Evolutionary conservation across 1,140 invertebrate species (phyloP), one percentile per base, ranked within the genome.

Genomic region (Polypedilum vanderplanki): DNA sequence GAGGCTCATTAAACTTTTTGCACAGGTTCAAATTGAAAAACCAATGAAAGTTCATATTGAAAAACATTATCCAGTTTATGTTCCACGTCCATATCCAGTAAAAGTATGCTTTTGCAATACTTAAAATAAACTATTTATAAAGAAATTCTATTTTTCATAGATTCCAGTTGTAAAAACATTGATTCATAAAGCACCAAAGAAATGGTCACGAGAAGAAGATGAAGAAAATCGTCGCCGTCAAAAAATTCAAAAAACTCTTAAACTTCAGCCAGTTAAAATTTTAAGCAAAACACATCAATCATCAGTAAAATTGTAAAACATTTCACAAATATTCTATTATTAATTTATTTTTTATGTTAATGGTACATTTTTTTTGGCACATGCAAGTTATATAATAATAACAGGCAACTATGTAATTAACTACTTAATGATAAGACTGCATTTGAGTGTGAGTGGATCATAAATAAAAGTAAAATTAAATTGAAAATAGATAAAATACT

Each of bases 161-260:
- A 70, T 70, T 10, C 65, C 65, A 70, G 5, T 70, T 18, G 20
- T 70, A 18, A 70, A 70, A 18, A 70, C 65, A 20, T 18, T 70
- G 9, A 70, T 70, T 9, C 65, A 70, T 18, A 70, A 70, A 70
- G n/a, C 65, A 9, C 65, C 65, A 1, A 20, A 70, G 10, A 70
- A 70, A 57, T 57, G 46, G 46, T 57, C 46, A 57, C 0, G 46
- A 57, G 46, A 57, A 15, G 46, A 57, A 57, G 46, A 57, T 12
- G 46, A 12, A 12, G 46, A 57, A 33, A 33, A 33, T 33, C 24
- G 24, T 33, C 10, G 46, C 9, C 12, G 15, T 57, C 46, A 57
- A 57, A 57, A 57, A n/a, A 57, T n/a, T 57, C 46, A n/a, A n/a
- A 57, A 57, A 57, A 12, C n/a, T 57, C 10, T n/a, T n/a, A 57